Evolutionary conservation across 2,797 vertebrate genomes (phyloP).

Genomic region (Pangasius krempfi): DNA sequence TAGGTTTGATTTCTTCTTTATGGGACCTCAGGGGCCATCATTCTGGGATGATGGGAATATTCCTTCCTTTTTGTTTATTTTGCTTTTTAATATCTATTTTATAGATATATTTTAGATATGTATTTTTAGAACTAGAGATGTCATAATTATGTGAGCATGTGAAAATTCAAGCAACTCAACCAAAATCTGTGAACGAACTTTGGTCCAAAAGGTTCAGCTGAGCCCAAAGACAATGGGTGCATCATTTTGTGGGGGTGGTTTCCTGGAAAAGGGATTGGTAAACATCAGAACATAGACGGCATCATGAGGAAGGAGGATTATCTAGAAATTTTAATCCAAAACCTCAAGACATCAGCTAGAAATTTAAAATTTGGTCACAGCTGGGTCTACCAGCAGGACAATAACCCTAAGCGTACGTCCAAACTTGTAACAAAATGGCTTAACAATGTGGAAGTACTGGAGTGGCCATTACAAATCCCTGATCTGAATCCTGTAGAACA

Average conservation of each 20-base stretch:
- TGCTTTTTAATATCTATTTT: neutral
- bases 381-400: neutral
- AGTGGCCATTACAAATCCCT: neutral
- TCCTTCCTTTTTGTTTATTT: neutral
- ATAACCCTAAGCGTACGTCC: neutral
- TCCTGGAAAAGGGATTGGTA: too few relatives aligned
- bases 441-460: neutral
- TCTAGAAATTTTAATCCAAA: neutral
- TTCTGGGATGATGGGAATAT: neutral
- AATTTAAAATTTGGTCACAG: neutral
- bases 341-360: neutral
- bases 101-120: neutral
- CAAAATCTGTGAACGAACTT: too few relatives aligned
- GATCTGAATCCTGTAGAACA: neutral
- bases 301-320: neutral
- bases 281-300: neutral
- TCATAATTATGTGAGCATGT: neutral
- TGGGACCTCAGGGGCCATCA: neutral
- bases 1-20: slow-evolving; percentile 74
- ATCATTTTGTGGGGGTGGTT: too few relatives aligned
- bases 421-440: neutral
- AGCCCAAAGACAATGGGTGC: too few relatives aligned
- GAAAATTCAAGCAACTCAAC: too few relatives aligned
- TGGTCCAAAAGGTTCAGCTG: too few relatives aligned
- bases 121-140: neutral